Conservation (phyloP, 2,888 invertebrate genomes). For the Monochamus alternatus region DNA sequence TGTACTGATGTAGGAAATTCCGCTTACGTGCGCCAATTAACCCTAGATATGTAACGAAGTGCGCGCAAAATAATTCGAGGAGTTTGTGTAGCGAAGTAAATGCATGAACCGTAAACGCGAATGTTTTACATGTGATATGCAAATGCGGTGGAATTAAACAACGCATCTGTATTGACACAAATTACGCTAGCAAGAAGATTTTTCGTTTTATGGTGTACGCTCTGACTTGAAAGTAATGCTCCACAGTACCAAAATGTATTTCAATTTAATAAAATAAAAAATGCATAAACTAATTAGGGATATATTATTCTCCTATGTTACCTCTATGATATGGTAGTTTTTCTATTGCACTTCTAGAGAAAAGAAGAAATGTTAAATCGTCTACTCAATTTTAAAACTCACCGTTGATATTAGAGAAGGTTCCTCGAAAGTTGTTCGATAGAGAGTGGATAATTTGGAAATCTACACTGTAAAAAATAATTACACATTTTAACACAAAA, state of each 20-base stretch:
- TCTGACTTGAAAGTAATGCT: not conserved
- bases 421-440: too few relatives aligned
- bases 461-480: too few relatives aligned
- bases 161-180: constrained; percentile 20
- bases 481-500: too few relatives aligned
- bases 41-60: constrained; percentile 8
- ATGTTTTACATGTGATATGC: constrained; percentile 28
- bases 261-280: too few relatives aligned
- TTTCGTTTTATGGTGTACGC: constrained; percentile 3
- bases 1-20: not conserved
- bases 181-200: constrained; percentile 2
- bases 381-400: too few relatives aligned
- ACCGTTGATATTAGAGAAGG: too few relatives aligned
- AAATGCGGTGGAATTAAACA: constrained; percentile 27
- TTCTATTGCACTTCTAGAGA: too few relatives aligned
- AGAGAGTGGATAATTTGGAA: too few relatives aligned
- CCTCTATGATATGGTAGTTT: too few relatives aligned
- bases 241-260: not conserved
- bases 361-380: too few relatives aligned
- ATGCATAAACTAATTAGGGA: too few relatives aligned
- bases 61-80: constrained; percentile 14
- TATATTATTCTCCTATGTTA: too few relatives aligned
- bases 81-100: constrained; percentile 13
- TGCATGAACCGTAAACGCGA: constrained; percentile 18
- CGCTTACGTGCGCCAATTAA: not conserved